Evolutionary conservation across 2,888 invertebrate species (phyloP).

Genomic region (Chaitophorus viminalis): DNA sequence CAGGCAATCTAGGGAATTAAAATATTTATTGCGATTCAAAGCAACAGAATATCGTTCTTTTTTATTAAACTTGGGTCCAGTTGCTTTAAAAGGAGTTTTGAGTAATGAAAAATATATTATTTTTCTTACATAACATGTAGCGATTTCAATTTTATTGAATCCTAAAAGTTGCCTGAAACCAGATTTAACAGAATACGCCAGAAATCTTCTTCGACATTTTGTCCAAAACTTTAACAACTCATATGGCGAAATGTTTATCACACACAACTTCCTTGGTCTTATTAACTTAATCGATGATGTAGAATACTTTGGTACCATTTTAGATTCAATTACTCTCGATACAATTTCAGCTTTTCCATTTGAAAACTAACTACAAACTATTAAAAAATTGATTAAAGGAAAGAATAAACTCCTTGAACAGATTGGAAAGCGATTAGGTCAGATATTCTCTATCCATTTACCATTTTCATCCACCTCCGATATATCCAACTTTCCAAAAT

Average conservation of each 20-base stretch:
- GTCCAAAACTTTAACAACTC: background rate
- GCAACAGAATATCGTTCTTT: slow-evolving; percentile 45
- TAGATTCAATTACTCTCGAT: slow-evolving; percentile 13
- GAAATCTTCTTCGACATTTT: slow-evolving; percentile 19
- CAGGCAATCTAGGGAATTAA: slow-evolving; percentile 23
- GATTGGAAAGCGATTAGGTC: slow-evolving; percentile 23
- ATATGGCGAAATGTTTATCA: slow-evolving; percentile 24
- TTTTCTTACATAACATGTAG: slow-evolving; percentile 28
- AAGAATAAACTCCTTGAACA: slow-evolving; percentile 28
- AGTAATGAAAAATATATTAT: slow-evolving; percentile 18
- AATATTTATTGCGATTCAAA: slow-evolving; percentile 25
- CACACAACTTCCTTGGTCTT: slow-evolving; percentile 41
- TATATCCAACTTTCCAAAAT: background rate
- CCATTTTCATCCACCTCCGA: background rate
- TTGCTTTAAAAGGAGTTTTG: slow-evolving; percentile 40
- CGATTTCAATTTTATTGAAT: slow-evolving; percentile 14
- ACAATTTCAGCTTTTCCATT: slow-evolving; percentile 41
- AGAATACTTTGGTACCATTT: slow-evolving; percentile 24
- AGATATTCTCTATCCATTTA: slow-evolving; percentile 2
- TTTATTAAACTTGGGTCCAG: slow-evolving; percentile 37
- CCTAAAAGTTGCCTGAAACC: background rate
- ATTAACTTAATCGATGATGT: slow-evolving; percentile 37
- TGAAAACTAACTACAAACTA: slow-evolving; percentile 41
- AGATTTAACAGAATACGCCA: slow-evolving; percentile 24
- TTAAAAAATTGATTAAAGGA: slow-evolving; percentile 16